These are phyloP conservation scores for Microchirus variegatus DNA, from an alignment of 2,797 vertebrate genomes.

Conservation along the genomic window DNA sequence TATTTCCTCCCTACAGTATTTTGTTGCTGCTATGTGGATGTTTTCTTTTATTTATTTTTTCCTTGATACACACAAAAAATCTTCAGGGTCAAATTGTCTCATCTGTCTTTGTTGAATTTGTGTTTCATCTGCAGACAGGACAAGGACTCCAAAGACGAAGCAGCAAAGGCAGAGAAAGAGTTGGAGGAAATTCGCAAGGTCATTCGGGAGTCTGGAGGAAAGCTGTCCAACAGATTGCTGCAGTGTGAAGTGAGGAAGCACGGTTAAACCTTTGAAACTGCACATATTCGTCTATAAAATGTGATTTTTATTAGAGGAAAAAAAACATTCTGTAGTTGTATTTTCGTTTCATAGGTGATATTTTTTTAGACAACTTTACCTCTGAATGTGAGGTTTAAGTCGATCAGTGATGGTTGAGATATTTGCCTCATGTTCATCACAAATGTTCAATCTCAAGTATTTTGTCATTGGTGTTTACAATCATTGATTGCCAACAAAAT, in stretches of 20 bases:
- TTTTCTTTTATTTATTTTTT: slow-evolving; percentile 6
- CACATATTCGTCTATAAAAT: not conserved
- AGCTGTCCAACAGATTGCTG: slow-evolving; percentile 87
- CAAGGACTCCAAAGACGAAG: slow-evolving; percentile 89
- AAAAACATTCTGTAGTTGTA: too few relatives aligned
- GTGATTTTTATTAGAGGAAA: too few relatives aligned
- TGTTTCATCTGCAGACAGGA: slow-evolving; percentile 84
- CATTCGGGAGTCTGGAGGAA: slow-evolving; percentile 91
- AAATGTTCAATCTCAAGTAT: not conserved
- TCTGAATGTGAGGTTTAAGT: too few relatives aligned
- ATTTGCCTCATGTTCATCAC: too few relatives aligned
- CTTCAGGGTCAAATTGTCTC: slow-evolving; percentile 39
- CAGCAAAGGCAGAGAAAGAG: slow-evolving; percentile 87
- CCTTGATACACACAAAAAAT: slow-evolving; percentile 7
- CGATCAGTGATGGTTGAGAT: too few relatives aligned
- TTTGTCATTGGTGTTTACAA: not conserved
- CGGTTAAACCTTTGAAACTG: not conserved
- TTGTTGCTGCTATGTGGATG: not conserved
- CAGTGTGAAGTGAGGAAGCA: slow-evolving; percentile 85
- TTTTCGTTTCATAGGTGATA: too few relatives aligned
- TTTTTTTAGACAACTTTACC: too few relatives aligned
- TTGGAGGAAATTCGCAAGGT: slow-evolving; percentile 93
- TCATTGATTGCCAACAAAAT: not conserved
- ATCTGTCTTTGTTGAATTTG: slow-evolving; percentile 36
- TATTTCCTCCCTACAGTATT: slow-evolving; percentile 4